Evolutionary conservation across 1,140 invertebrate species (phyloP), one percentile per base, ranked within the genome.

Genomic region (Eciton burchellii): DNA sequence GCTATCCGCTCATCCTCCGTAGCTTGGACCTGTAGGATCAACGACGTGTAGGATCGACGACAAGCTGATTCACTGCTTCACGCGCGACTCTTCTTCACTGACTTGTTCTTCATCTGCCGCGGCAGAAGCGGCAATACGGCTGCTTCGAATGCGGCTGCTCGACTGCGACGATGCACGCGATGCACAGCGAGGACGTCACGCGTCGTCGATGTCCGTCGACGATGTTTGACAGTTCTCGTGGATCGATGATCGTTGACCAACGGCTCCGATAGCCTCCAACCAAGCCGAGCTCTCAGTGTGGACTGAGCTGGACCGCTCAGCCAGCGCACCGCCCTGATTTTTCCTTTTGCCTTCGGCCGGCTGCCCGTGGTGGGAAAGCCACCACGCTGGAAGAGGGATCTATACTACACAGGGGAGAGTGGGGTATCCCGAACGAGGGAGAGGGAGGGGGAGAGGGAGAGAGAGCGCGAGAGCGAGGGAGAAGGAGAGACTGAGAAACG

Each of bases 261-360:
- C 81, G 76, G 83, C 84, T 76, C 65, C 70, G 77, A 70, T 68
- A 84, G 85, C 86, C 77, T 92, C 88, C 85, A 90, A 43, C 83
- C 89, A 57, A 82, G 85, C 87, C 92, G 91, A 93, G 91, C 89
- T 92, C 92, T 89, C 92, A 88, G 91, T 92, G 90, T 89, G 85
- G 89, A 94, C 93, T 94, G 91, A 89, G 87, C 85, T 84, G 88
- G 87, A 91, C 81, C 88, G 88, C 84, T 81, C 56, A 74, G 62
- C 62, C 81, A 62, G 73, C n/a, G n/a, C 81, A 79, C 57, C 81
- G 86, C 72, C 83, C 84, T 66, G 83, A 89, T 92, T 91, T 91
- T 92, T 92, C 89, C 84, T 92, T 92, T 91, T 89, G 85, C 87
- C 62, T 35, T 54, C 54, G 24, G 43, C 60, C 52, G 62, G 68